Evolutionary conservation across 2,888 invertebrate genomes (phyloP), one percentile per base, ranked within the genome.

Genomic region (Drosophila helvetica): DNA sequence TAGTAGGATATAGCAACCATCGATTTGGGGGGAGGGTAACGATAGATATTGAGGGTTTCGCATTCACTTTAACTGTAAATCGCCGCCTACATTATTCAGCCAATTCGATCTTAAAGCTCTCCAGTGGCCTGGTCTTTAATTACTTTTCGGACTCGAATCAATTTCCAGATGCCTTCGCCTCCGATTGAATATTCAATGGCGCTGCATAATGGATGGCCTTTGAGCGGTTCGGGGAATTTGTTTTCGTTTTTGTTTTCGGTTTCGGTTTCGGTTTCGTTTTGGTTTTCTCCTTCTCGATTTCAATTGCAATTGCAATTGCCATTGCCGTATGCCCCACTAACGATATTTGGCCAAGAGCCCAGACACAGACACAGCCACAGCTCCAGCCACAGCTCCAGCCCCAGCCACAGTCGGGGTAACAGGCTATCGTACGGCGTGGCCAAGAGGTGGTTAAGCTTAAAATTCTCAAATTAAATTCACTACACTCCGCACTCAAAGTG

Each of bases 131-230:
- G 48, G 66, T 45, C 66, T 66, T 66, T 66, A 66, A 66, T 66
- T 66, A 66, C 66, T 66, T 66, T 64, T 64, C 55, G 55, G 18
- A 38, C 66, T 64, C 64, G 55, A 66, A 66, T 66, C 66, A 66
- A 56, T 66, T 66, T 55, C 33, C 64, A 66, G 66, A 66, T 66
- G 64, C 66, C 45, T 38, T 38, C 7, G 6, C 15, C 22, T 48
- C 48, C 64, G 55, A 66, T 64, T 66, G 66, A 66, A 66, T 66
- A 66, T 66, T 66, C 66, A 66, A 66, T 66, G 42, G 66, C 30
- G 43, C 50, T 66, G 33, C 55, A 66, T 66, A 66, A 64, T 66
- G 63, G 17, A 65, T 62, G 42, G 19, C 48, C 43, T 48, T 12
- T 54, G 56, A n/a, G 56, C 56, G 47, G 56, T 47, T 38, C 60